Evolutionary conservation across 2,113 vertebrate genomes (phyloP).

Genomic region (Myotis yumanensis): DNA sequence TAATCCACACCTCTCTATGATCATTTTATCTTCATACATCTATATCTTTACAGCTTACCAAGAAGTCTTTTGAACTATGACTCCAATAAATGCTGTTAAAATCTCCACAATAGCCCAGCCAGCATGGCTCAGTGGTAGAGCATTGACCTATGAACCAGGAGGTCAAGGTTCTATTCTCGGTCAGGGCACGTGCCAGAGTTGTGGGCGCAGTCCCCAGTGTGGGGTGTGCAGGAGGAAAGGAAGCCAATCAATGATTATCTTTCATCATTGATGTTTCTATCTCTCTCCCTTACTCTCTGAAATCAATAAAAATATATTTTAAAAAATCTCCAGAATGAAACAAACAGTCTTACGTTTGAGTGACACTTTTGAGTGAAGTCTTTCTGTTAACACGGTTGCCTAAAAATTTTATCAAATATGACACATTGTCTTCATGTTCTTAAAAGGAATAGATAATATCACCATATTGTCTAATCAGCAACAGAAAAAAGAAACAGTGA

Average conservation of each 20-base stretch:
- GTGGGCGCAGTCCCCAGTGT: no score
- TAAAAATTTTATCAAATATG: neutral
- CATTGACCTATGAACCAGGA: no score
- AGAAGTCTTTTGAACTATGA: neutral
- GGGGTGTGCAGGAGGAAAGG: no score
- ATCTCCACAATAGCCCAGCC: neutral
- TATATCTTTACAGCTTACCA: neutral
- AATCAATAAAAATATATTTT: no score
- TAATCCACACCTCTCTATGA: neutral
- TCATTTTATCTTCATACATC: neutral
- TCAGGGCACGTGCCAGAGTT: no score
- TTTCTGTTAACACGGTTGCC: neutral
- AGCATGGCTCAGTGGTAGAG: no score
- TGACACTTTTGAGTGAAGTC: neutral
- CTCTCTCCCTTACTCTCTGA: no score
- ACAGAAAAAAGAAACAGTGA: neutral
- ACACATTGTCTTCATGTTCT: neutral
- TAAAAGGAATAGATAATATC: neutral
- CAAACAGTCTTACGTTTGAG: neutral
- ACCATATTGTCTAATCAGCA: neutral
- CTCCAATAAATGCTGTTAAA: neutral
- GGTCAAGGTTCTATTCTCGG: no score
- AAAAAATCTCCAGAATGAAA: neutral
- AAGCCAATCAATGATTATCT: no score
- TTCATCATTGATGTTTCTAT: no score